Conservation (phyloP, 2,113 vertebrate genomes). For the Bos indicus region DNA sequence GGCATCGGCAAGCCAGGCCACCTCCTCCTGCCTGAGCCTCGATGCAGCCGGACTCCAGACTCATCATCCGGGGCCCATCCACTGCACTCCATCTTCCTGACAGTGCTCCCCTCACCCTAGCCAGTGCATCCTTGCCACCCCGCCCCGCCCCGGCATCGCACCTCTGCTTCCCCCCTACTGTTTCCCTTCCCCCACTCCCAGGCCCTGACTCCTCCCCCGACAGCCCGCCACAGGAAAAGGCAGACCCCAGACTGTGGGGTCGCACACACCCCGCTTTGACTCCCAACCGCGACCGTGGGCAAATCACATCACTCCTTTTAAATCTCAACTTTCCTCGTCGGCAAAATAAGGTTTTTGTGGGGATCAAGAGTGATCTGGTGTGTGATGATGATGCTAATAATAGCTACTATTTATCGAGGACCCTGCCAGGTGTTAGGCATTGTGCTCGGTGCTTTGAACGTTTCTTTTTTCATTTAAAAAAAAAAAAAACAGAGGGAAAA, state of each 20-base stretch:
- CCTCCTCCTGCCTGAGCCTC: neutral
- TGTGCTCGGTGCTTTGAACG: constrained; percentile 11
- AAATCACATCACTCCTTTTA: neutral
- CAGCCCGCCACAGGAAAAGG: neutral
- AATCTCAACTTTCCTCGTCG: neutral
- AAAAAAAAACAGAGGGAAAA: neutral
- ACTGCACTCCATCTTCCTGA: neutral
- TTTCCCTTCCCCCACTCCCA: neutral
- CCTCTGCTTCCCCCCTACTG: too few relatives aligned
- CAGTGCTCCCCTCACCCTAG: neutral
- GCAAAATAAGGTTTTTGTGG: constrained; percentile 17
- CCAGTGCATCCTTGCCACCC: neutral
- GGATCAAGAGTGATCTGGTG: neutral
- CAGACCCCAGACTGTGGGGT: neutral
- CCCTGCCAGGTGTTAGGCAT: constrained; percentile 31
- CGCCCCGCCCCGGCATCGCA: neutral
- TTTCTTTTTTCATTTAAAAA: constrained; percentile 36
- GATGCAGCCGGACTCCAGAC: neutral
- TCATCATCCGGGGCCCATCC: neutral
- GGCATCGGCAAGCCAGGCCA: neutral
- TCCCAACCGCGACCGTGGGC: neutral
- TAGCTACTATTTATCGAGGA: constrained; percentile 19
- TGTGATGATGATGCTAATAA: constrained; percentile 27
- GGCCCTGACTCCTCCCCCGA: neutral
- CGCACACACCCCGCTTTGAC: neutral